These are phyloP conservation scores for Strigops habroptila DNA, from an alignment of 2,113 vertebrate species.

Conservation along the genomic window DNA sequence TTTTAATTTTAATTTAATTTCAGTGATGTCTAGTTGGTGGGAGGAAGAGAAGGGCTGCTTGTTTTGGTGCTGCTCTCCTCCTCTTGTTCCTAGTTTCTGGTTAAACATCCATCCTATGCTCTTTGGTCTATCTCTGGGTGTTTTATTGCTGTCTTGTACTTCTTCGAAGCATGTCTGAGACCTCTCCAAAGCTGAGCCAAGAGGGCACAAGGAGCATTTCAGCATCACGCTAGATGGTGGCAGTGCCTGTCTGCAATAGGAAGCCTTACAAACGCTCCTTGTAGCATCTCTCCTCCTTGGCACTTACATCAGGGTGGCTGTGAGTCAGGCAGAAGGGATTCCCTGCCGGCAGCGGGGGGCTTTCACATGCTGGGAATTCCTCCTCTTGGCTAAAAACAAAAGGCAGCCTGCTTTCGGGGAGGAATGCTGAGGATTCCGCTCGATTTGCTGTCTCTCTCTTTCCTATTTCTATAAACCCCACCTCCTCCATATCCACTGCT, in stretches of 20 bases:
- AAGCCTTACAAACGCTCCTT: not conserved
- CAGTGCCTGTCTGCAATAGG: not conserved
- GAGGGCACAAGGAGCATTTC: not conserved
- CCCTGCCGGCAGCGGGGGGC: rapidly evolving
- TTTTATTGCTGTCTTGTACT: not conserved
- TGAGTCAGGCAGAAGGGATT: conserved; percentile 5
- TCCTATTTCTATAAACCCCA: not conserved
- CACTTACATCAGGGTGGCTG: not conserved
- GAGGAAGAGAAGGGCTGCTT: not conserved
- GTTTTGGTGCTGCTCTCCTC: not conserved
- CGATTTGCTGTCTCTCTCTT: not conserved
- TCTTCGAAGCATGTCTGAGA: not conserved
- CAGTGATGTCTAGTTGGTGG: not conserved
- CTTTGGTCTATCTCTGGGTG: not conserved
- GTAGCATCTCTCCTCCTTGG: not conserved
- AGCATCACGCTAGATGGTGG: not conserved
- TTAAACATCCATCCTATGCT: not conserved
- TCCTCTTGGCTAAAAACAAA: not conserved
- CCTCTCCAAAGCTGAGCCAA: not conserved
- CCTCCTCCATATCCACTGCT: rapidly evolving
- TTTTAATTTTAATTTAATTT: not conserved
- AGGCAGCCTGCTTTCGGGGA: not conserved
- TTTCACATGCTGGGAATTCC: not conserved
- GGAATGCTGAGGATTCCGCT: rapidly evolving
- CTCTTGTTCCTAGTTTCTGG: not conserved